These are phyloP conservation scores for Buceros bicornis DNA, from an alignment of 2,797 vertebrate species.

Conservation along the genomic window DNA sequence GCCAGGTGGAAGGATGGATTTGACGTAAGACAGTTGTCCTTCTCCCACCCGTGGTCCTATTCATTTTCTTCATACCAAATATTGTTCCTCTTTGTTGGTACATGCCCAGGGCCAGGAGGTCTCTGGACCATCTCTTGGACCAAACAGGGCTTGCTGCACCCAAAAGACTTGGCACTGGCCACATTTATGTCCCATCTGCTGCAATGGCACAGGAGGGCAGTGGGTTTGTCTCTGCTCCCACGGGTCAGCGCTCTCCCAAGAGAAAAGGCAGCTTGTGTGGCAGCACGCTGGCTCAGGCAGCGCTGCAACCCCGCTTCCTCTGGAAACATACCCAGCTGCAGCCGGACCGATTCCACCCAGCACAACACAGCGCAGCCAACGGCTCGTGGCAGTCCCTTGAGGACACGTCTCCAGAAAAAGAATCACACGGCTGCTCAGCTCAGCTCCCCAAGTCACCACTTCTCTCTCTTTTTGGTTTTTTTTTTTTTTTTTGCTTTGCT, in stretches of 20 bases:
- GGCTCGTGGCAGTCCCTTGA: slow-evolving; percentile 21
- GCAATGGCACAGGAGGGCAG: not conserved
- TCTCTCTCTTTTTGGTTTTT: not conserved
- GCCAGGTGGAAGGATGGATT: not conserved
- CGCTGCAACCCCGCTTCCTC: not conserved
- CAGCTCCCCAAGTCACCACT: not conserved
- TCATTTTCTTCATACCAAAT: not conserved
- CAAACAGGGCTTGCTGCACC: not conserved
- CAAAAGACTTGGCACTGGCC: not conserved
- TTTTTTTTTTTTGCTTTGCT: not conserved
- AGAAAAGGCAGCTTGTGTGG: not conserved
- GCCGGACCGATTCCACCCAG: slow-evolving; percentile 14
- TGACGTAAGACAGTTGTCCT: not conserved
- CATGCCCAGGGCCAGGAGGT: not conserved
- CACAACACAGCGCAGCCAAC: not conserved
- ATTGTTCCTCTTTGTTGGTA: not conserved
- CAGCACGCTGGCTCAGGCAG: accelerated
- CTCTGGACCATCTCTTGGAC: accelerated
- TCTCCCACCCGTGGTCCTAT: not conserved
- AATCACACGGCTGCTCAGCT: slow-evolving; percentile 19
- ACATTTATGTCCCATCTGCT: not conserved
- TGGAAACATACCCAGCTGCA: not conserved
- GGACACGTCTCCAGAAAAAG: slow-evolving; percentile 10
- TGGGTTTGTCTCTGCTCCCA: not conserved
- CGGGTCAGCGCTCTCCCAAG: not conserved